Evolutionary conservation across 2,888 invertebrate species (phyloP), one percentile per base, ranked within the genome.

Genomic region (Apomyelois bistriatella): DNA sequence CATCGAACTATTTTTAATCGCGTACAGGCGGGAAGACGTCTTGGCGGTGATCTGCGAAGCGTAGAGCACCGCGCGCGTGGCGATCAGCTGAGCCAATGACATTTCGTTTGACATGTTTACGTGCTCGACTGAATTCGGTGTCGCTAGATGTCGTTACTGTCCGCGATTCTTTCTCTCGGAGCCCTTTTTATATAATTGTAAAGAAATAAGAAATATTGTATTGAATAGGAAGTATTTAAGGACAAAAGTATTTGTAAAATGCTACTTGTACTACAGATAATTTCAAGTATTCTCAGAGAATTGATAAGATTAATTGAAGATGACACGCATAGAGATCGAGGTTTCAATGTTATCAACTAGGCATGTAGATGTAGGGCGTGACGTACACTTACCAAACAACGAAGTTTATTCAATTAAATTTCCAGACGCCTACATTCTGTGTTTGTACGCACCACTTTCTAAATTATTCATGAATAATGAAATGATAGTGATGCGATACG

Each of bases 51-150:
- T 77, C 63, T 61, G 67, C 64, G 62, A 67, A 64, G 70, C 68
- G 65, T 70, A 57, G 53, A 57, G 41, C 55, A 67, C 68, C 72
- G 65, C 73, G 76, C 84, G 83, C 76, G 76, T 77, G 78, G 72
- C 75, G 83, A 89, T 89, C 90, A 90, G 90, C 90, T 90, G 90
- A 83, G 86, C 79, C 67, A 74, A 73, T 85, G 85, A 82, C 83
- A 79, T 79, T 81, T 74, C 64, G 66, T 78, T 82, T 85, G 84
- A 79, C 81, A 84, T 90, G 89, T 90, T 90, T 90, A 89, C 88
- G 68, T 68, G 71, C 64, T 57, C 60, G 74, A 72, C 66, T 83
- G 64, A 72, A 58, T 60, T 58, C 58, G 56, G 53, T 53, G 61
- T 68, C 83, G 73, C 70, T 79, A 89, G 90, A 87, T 88, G 90